A percentile compares a stretch with the other conserved stretches of the same genome.
Conservation (phyloP, 2,888 invertebrate species). For the Sphaerophoria rueppellii region DNA sequence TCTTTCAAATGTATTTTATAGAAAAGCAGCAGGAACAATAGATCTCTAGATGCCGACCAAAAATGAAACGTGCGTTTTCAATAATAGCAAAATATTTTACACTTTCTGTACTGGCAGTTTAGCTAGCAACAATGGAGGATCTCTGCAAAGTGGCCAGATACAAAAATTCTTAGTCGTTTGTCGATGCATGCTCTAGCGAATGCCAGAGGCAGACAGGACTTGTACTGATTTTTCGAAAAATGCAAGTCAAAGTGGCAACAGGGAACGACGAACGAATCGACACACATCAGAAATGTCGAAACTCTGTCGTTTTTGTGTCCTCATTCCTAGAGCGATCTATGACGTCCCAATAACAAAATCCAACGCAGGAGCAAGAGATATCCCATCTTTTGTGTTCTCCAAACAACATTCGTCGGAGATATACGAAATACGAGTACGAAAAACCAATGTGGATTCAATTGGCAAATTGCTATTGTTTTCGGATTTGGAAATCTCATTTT, state of each 20-base stretch:
- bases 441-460: constrained; percentile 55
- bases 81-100: constrained; percentile 57
- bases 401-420: constrained; percentile 65
- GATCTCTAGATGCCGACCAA: constrained; percentile 48
- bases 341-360: constrained; percentile 18
- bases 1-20: no score
- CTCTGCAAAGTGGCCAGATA: constrained; percentile 69
- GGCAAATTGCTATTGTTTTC: constrained; percentile 72
- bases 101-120: constrained; percentile 52
- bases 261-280: constrained; percentile 12
- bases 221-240: constrained; percentile 41
- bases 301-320: constrained; percentile 12
- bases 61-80: constrained; percentile 57
- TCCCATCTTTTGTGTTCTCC: constrained; percentile 54
- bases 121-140: constrained; percentile 61
- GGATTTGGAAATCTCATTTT: constrained; percentile 65
- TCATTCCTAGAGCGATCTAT: neutral
- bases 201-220: constrained; percentile 39
- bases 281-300: constrained; percentile 64
- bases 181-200: constrained; percentile 13
- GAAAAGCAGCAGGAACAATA: constrained; percentile 17
- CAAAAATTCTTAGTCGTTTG: constrained; percentile 47
- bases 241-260: constrained; percentile 27
- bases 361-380: constrained; percentile 36
- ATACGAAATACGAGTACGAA: constrained; percentile 6